Evolutionary conservation across 2,888 invertebrate genomes (phyloP).

Genomic region (Pegoplata infirma): DNA sequence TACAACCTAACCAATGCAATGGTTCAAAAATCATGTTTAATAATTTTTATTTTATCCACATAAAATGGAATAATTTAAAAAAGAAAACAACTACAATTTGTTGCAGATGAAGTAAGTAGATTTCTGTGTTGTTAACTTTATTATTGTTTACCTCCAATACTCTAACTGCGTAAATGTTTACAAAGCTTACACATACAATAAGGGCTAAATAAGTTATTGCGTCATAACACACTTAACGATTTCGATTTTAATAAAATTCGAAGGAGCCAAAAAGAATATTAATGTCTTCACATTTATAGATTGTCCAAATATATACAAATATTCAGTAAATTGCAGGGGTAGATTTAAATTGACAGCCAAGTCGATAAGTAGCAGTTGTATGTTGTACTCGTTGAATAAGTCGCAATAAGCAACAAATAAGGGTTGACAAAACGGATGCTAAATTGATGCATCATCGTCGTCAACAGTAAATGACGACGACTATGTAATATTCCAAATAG

Average conservation of each 20-base stretch:
- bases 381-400: not conserved
- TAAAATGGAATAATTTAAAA: too few species aligned
- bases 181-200: not conserved
- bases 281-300: conserved; percentile 41
- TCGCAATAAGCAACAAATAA: conserved; percentile 41
- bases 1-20: too few species aligned
- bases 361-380: conserved; percentile 22
- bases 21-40: too few species aligned
- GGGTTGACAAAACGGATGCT: conserved; percentile 36
- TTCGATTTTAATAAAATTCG: conserved; percentile 9
- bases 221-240: conserved; percentile 42
- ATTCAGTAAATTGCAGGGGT: conserved; percentile 25
- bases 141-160: not conserved
- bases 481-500: not conserved
- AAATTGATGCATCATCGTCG: conserved; percentile 21
- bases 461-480: conserved; percentile 13
- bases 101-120: too few species aligned
- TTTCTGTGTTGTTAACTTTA: too few species aligned
- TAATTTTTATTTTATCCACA: too few species aligned
- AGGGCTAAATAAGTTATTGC: conserved; percentile 3
- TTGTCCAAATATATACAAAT: conserved; percentile 14
- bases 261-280: conserved; percentile 40
- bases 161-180: too few species aligned
- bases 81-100: too few species aligned
- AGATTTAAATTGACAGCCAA: conserved; percentile 22